Evolutionary conservation across 2,888 invertebrate genomes (phyloP).

Genomic region (Heliconius sara): DNA sequence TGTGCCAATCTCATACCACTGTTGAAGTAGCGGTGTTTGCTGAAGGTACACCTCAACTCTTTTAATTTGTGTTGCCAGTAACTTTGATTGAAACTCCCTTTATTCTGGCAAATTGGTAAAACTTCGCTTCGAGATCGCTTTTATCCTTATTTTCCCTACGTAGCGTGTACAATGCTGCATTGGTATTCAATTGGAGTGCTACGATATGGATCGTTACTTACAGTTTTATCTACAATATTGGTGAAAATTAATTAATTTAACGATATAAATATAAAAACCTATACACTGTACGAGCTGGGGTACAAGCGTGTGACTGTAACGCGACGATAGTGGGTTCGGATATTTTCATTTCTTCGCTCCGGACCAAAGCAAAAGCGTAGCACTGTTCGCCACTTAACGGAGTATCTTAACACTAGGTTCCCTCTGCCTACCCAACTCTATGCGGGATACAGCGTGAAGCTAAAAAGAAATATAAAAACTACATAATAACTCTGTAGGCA

Average conservation of each 20-base stretch:
- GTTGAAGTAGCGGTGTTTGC: conserved; percentile 58
- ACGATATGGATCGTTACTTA: neutral
- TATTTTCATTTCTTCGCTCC: too few relatives aligned
- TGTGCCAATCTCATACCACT: conserved; percentile 47
- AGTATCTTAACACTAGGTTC: too few relatives aligned
- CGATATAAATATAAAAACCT: too few relatives aligned
- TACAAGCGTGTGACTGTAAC: too few relatives aligned
- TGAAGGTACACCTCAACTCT: conserved; percentile 62
- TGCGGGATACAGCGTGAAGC: too few relatives aligned
- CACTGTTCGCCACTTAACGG: too few relatives aligned
- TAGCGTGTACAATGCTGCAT: conserved; percentile 15
- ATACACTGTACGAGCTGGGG: too few relatives aligned
- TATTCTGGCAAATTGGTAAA: conserved; percentile 77
- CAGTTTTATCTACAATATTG: neutral
- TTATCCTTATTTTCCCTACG: conserved; percentile 60
- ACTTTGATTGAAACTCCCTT: conserved; percentile 78
- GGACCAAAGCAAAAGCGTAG: too few relatives aligned
- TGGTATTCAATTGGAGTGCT: conserved; percentile 28
- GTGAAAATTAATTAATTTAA: neutral
- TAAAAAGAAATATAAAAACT: neutral
- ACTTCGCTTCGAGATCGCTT: conserved; percentile 76
- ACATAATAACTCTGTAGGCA: neutral
- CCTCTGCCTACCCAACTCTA: too few relatives aligned
- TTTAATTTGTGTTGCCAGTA: conserved; percentile 70
- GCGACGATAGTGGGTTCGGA: too few relatives aligned